Percentiles rank a stretch among this genome's conserved stretches.
Evolutionary conservation across 2,888 invertebrate species (phyloP).

Genomic region (Latheticus oryzae): DNA sequence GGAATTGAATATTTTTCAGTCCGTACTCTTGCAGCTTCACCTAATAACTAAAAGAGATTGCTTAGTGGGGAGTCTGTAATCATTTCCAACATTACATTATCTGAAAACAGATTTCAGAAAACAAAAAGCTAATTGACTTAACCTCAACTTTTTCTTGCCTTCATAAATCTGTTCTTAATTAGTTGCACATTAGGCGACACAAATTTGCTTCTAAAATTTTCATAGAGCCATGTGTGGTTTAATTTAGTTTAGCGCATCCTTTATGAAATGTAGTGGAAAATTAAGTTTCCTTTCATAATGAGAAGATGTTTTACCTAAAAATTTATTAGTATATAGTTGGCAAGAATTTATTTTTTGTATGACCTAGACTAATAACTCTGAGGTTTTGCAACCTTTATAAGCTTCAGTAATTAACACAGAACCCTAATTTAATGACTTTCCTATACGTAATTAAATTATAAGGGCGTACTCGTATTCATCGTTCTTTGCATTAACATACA

Average conservation of each 20-base stretch:
- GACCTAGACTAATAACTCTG: not conserved
- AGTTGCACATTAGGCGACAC: conserved; percentile 29
- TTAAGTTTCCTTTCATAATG: conserved; percentile 15
- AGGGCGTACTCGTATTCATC: conserved; percentile 8
- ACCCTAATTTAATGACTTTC: conserved; percentile 33
- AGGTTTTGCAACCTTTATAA: conserved; percentile 26
- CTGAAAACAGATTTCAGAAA: too few species aligned
- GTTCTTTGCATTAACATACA: conserved; percentile 34
- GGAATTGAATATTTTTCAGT: conserved; percentile 52
- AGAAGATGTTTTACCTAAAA: conserved; percentile 4
- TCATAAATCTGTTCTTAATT: conserved; percentile 25
- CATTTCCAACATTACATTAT: not conserved
- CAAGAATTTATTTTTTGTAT: conserved; percentile 4
- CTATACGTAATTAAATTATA: conserved; percentile 36
- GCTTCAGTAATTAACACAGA: conserved; percentile 31
- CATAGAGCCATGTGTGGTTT: conserved; percentile 23
- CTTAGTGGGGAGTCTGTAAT: conserved; percentile 23
- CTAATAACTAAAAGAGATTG: conserved; percentile 34
- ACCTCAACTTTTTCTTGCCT: conserved; percentile 3
- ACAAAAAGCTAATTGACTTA: too few species aligned
- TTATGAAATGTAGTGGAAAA: conserved; percentile 15
- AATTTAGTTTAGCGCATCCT: conserved; percentile 20
- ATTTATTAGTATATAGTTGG: conserved; percentile 7
- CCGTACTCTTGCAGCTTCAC: conserved; percentile 8
- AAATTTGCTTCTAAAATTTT: conserved; percentile 30